These are phyloP conservation scores for Pseudochirops corinnae DNA, from an alignment of 2,797 vertebrate species.

Conservation along the genomic window DNA sequence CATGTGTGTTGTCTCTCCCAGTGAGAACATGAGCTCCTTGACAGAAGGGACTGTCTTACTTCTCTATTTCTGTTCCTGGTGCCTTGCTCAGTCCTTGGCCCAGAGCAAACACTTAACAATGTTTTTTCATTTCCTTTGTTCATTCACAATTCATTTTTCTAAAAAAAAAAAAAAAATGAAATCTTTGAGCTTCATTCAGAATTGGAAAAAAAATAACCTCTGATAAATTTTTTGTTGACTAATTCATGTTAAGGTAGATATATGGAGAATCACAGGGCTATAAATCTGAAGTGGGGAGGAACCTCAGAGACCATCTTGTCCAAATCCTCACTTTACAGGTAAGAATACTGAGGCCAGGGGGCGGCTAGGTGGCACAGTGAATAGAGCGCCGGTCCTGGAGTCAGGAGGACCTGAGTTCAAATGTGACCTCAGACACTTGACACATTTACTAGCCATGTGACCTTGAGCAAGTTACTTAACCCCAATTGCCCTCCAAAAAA, in stretches of 20 bases:
- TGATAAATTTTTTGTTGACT: not conserved
- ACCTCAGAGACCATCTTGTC: not conserved
- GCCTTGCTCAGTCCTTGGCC: not conserved
- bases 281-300: not conserved
- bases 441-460: no score
- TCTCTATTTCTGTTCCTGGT: not conserved
- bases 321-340: not conserved
- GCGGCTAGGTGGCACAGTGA: no score
- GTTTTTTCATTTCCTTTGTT: not conserved
- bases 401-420: no score
- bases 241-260: not conserved
- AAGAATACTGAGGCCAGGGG: no score
- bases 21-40: not conserved
- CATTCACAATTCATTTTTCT: not conserved
- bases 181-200: not conserved
- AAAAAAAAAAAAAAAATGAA: not conserved
- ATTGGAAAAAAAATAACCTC: conserved; percentile 6
- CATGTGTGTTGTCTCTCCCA: not conserved
- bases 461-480: no score
- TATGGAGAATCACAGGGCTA: conserved; percentile 2
- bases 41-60: not conserved
- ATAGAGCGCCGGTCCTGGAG: no score
- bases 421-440: no score
- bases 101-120: not conserved
- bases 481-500: no score